Percentiles rank a stretch among this genome's conserved stretches.
These are phyloP conservation scores for Origma solitaria DNA, from an alignment of 2,113 vertebrate genomes.

Conservation along the genomic window DNA sequence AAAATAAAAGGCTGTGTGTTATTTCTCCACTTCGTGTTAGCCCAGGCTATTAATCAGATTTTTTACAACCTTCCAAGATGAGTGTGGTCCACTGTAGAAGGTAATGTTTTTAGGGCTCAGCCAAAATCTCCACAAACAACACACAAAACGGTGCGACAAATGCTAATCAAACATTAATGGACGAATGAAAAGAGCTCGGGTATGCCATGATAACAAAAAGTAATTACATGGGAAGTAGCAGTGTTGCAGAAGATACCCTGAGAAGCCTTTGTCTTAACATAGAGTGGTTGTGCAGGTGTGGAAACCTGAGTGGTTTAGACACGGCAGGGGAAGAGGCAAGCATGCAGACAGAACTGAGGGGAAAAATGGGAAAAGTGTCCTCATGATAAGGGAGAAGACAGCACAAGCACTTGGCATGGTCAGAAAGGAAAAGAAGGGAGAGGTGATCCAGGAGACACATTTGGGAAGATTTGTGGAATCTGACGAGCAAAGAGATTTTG, in stretches of 20 bases:
- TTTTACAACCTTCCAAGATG: background rate
- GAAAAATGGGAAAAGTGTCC: background rate
- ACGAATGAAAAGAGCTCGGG: background rate
- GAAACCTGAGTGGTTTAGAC: background rate
- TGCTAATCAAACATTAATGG: background rate
- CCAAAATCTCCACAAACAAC: background rate
- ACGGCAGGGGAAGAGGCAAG: background rate
- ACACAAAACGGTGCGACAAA: accelerated
- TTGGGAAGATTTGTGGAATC: background rate
- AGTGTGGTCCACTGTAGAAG: background rate
- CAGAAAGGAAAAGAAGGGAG: background rate
- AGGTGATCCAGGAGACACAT: background rate
- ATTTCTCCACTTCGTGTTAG: background rate
- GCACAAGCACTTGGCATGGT: background rate
- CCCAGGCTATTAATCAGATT: background rate
- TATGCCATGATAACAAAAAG: background rate
- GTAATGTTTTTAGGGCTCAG: background rate
- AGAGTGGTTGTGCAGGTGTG: background rate
- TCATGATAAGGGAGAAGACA: background rate
- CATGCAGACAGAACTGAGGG: background rate
- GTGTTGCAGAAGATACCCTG: accelerated
- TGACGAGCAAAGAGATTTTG: background rate
- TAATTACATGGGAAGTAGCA: background rate
- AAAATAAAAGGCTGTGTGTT: background rate
- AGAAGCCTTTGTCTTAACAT: background rate